Evolutionary conservation across 2,888 invertebrate species (phyloP).

Genomic region (Lepidonotus clava): DNA sequence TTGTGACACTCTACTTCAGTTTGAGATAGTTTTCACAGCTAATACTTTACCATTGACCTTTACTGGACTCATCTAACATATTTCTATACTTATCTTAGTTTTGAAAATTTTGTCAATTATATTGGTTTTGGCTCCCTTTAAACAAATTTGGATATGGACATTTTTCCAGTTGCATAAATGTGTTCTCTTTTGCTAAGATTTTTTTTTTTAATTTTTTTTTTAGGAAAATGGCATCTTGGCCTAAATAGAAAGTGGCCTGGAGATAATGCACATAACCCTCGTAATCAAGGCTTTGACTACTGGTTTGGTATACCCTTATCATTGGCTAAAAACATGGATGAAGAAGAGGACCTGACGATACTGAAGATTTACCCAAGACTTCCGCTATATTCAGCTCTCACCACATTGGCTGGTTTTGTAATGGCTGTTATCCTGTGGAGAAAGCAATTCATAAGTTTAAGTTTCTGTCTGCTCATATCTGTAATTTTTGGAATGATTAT

Average conservation of each 20-base stretch:
- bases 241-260: constrained; percentile 69
- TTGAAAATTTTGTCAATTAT: too few species aligned
- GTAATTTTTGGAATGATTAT: neutral
- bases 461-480: neutral
- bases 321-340: constrained; percentile 76
- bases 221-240: constrained; percentile 83
- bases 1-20: too few species aligned
- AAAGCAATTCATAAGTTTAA: neutral
- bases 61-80: too few species aligned
- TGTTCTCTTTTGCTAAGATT: too few species aligned
- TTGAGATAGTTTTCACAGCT: too few species aligned
- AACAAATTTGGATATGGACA: too few species aligned
- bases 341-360: constrained; percentile 76
- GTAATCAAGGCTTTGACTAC: constrained; percentile 80
- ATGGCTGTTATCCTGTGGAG: neutral
- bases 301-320: constrained; percentile 80
- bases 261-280: constrained; percentile 77
- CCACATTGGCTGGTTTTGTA: neutral
- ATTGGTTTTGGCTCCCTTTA: too few species aligned
- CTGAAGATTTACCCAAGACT: constrained; percentile 65
- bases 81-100: too few species aligned
- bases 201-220: too few species aligned
- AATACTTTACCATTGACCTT: too few species aligned
- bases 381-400: neutral
- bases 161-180: too few species aligned